Evolutionary conservation across 2,888 invertebrate species (phyloP), one percentile per base, ranked within the genome.

Genomic region (Andrena marginata): DNA sequence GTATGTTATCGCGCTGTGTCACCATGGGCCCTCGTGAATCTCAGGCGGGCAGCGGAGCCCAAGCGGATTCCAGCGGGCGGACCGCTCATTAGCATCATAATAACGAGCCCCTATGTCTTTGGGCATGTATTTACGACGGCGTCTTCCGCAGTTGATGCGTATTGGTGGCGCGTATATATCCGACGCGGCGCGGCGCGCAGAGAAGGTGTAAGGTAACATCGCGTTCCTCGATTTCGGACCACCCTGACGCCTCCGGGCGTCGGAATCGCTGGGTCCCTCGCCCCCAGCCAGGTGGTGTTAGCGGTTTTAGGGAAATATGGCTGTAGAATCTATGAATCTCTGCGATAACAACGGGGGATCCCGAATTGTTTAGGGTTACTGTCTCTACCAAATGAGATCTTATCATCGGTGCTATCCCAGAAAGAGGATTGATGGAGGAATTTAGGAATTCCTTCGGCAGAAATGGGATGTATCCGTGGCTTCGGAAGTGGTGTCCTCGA

Each of bases 21-120:
- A 80, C 67, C 70, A 51, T 5, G 56, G 33, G 23, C 69, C 42
- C 83, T 85, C 86, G 85, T 87, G 88, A 88, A 90, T 90, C 87
- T 87, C 62, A 54, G n/a, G 54, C 26, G 35, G 29, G 13, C 56
- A 62, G 64, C 65, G 65, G 69, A 59, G 67, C 23, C 78, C 31
- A 60, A 42, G 71, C 63, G 77, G 83, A 89, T 90, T 88, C 90
- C 81, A 72, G 13, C 87, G 88, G 86, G 84, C 84, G 89, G 77
- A 81, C 85, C 86, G 88, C 91, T 92, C 89, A 92, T 92, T 92
- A 91, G 92, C 92, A 92, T 92, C 91, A 91, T 92, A 91, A 92
- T 92, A 92, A 92, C 91, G 90, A 91, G 90, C 89, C 91, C 89
- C 89, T 91, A 89, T 90, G 92, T 91, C 91, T 90, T 89, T 87